Base-by-base conservation (phyloP, 1,140 invertebrate species). In the Eubasilissa regina region DNA sequence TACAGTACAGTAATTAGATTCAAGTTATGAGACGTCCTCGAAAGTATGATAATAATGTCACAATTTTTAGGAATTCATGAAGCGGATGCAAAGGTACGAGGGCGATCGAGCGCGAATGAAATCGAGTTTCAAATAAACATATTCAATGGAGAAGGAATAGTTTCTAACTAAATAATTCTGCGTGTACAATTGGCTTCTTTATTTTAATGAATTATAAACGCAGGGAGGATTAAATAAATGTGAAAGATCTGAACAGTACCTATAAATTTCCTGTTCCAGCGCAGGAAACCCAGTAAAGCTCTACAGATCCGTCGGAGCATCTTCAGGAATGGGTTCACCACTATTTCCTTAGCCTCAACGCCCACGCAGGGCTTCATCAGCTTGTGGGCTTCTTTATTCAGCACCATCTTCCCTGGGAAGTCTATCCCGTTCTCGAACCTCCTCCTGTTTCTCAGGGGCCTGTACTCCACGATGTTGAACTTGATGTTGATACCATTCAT, bases 271-370 rank as follows among this genome's bases (percentile, higher is more conserved):
- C 7, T 64, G 25, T 35, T 56, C 77, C 77, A 79, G 55, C 25
- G 6, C 12, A 75, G 11, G 15, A 79, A 17, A 15, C 13, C 25
- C 44, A 55, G 78, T 47, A 78, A 21, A 11, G 60, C 47, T 4
- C 53, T 68, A 47, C 62, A 77, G 4, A 83, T 7, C 4, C 10
- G 21, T 1, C 48, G 45, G 11, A 78, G 13, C 7, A 80, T 35
- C 47, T 19, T 35, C 8, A 64, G 4, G 66, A 79, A 74, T 4
- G 45, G 9, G 21, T 47, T 64, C 3, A 62, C 43, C 0, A 15
- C 79, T 79, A 80, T 83, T 70, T 81, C 84, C 76, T 83, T 85
- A 77, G 83, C 83, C 78, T 85, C 84, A 68, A 82, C 77, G 44
- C 83, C 84, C 77, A 82, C 80, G 45, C 74, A 19, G 66, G 81